phyloP scores from a whole-genome alignment of 1,140 invertebrate genomes.

The Triops longicaudatus region DNA sequence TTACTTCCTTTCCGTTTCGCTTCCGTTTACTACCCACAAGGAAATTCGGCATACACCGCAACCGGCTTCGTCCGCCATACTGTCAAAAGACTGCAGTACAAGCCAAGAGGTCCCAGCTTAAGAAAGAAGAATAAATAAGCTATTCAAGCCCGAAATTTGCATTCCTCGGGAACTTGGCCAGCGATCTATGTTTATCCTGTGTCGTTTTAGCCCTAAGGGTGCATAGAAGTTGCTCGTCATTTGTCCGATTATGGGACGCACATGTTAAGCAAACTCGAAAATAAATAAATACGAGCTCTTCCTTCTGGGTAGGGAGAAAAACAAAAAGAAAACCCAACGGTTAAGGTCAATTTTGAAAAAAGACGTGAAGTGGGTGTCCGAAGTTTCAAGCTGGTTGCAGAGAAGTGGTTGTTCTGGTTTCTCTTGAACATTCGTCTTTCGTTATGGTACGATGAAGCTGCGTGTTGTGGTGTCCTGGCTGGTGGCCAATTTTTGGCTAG shows the following conservation, averaged over 20 bases:
- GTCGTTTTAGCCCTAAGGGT: neutral
- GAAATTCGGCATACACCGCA: neutral
- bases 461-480: neutral
- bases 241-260: no score
- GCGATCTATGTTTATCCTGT: slow-evolving; percentile 1
- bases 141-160: neutral
- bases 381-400: neutral
- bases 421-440: neutral
- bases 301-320: neutral
- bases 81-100: neutral
- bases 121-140: neutral
- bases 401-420: neutral
- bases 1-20: neutral
- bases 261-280: no score
- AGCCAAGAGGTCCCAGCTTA: neutral
- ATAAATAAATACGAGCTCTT: no score
- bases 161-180: slow-evolving; percentile 3
- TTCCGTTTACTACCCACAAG: neutral
- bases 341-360: neutral
- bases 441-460: neutral
- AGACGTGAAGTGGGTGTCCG: neutral
- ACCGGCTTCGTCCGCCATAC: neutral
- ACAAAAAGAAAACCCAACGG: neutral
- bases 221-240: no score
- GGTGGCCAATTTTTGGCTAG: neutral